Evolutionary conservation across 2,113 vertebrate species (phyloP), one percentile per base, ranked within the genome.

Genomic region (Pseudolaguvia tuberculata): DNA sequence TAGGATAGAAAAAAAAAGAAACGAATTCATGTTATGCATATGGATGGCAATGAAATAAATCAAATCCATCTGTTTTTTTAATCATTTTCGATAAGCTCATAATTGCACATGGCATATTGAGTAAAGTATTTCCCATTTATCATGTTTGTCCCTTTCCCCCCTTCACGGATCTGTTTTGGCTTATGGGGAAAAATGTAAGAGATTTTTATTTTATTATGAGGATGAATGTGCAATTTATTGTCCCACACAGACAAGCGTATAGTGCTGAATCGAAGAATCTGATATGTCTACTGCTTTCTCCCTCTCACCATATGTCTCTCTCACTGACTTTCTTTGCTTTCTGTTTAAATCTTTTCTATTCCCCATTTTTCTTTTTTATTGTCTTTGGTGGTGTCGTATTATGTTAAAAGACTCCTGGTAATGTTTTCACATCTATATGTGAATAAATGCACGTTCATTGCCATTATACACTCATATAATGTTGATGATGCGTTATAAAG

Each of bases 21-120:
- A 75, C 72, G 52, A 66, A 81, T 76, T 52, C 15, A 29, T 78
- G 76, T 78, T 65, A 56, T 72, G 23, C 50, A 70, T 84, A 82
- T 78, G 76, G 66, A 78, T 72, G 80, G 74, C 76, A 81, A 73
- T 75, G 61, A 42, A 76, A 82, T 80, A 70, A 75, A 78, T 82
- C 53, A 76, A 76, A 69, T 59, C 76, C 76, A 77, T 80, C 70
- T 82, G 72, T 81, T 71, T 79, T n/a, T 70, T 82, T 76, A 78
- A 82, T 76, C 59, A 74, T 76, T 81, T 74, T 79, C 68, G 73
- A 59, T 75, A 58, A 80, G 75, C 67, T 66, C 72, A 67, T 80
- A 80, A 80, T 81, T 73, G 50, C 68, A 65, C 29, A 72, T 70
- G 70, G 47, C 52, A 56, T 51, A 69, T 48, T 55, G 56, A 58